Conservation (phyloP, 1,140 invertebrate genomes). For the Pseudomyrmex cubaensis region DNA sequence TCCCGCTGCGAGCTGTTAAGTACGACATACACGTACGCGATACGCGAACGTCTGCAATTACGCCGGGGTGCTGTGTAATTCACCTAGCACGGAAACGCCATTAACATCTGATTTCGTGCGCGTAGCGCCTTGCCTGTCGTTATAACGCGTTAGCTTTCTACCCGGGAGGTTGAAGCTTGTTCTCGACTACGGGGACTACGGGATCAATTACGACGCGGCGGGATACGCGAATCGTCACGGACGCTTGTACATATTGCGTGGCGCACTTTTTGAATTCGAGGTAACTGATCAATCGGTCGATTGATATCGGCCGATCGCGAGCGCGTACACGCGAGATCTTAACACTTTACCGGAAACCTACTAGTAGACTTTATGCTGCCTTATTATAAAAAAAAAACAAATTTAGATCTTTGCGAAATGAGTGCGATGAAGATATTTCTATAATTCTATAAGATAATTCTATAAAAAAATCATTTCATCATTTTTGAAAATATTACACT, state of each 20-base stretch:
- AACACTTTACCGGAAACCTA: neutral
- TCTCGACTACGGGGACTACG: neutral
- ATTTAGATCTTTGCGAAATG: no score
- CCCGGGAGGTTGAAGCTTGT: conserved; percentile 55
- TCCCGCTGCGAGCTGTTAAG: conserved; percentile 32
- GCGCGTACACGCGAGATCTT: neutral
- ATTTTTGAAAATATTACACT: no score
- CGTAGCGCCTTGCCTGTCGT: conserved; percentile 53
- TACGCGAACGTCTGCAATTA: conserved; percentile 67
- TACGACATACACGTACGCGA: conserved; percentile 47
- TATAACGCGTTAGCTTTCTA: conserved; percentile 62
- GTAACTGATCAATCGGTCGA: conserved; percentile 21
- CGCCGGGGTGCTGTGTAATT: conserved; percentile 58
- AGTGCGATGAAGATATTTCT: no score
- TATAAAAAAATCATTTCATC: no score
- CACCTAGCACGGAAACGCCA: conserved; percentile 54
- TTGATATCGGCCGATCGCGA: conserved; percentile 12
- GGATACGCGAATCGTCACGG: conserved; percentile 44
- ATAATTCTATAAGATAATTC: no score
- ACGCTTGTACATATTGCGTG: neutral
- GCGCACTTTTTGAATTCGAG: conserved; percentile 46
- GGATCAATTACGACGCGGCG: conserved; percentile 56
- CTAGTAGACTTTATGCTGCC: no score
- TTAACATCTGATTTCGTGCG: conserved; percentile 68
- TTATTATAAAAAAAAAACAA: no score